Conservation (phyloP, 2,113 vertebrate species). For the Sylvietta virens region DNA sequence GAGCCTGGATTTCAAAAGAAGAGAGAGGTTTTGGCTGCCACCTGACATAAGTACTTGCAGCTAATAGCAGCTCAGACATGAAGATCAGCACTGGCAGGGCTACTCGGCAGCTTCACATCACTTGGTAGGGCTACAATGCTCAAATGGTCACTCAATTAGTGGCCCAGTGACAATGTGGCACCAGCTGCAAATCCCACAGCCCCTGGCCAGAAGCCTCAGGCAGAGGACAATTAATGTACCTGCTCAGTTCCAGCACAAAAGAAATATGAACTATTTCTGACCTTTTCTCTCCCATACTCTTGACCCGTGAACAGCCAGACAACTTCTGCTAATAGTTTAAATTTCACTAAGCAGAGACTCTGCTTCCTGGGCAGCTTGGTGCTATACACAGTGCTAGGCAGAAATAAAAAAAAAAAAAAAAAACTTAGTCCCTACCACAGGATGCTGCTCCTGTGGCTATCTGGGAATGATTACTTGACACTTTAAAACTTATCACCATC, state of each 20-base stretch:
- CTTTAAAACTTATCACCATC: neutral
- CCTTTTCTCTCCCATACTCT: neutral
- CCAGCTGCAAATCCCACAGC: neutral
- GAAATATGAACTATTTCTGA: neutral
- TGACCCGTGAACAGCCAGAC: neutral
- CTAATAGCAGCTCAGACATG: neutral
- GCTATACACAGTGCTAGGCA: neutral
- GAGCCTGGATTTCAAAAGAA: slow-evolving; percentile 7
- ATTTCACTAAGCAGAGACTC: neutral
- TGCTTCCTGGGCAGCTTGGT: neutral
- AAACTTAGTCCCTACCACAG: neutral
- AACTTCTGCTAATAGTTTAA: neutral
- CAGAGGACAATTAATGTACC: neutral
- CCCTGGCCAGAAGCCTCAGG: neutral
- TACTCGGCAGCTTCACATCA: neutral
- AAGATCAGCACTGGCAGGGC: neutral
- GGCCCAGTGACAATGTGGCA: neutral
- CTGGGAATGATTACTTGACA: neutral
- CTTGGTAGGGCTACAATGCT: neutral
- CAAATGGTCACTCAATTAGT: neutral
- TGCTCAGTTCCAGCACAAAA: neutral
- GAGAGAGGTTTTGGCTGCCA: neutral
- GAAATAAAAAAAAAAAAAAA: neutral
- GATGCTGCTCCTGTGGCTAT: neutral
- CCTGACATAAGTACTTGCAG: neutral